These are phyloP conservation scores for Agonopterix alstromeriana DNA, from an alignment of 2,888 invertebrate genomes.

Conservation along the genomic window DNA sequence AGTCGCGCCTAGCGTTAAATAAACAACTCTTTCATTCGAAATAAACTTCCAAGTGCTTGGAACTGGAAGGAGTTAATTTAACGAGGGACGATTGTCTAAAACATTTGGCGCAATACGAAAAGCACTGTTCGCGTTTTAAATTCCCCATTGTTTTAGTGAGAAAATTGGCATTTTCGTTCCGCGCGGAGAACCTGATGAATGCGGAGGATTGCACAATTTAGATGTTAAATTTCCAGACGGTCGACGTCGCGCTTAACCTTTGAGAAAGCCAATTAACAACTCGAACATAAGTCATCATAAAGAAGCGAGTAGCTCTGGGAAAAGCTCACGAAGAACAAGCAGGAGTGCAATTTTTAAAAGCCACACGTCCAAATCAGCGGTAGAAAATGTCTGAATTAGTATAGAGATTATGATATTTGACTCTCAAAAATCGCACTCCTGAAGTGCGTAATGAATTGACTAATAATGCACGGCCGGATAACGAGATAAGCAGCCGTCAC, in stretches of 20 bases:
- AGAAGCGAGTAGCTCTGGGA: slow-evolving; percentile 34
- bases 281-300: slow-evolving; percentile 27
- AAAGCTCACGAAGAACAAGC: slow-evolving; percentile 20
- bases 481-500: slow-evolving; percentile 58
- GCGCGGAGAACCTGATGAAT: slow-evolving; percentile 34
- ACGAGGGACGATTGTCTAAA: slow-evolving; percentile 26
- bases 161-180: slow-evolving; percentile 41
- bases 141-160: slow-evolving; percentile 43
- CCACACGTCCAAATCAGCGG: no score
- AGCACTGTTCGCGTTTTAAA: slow-evolving; percentile 24
- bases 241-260: slow-evolving; percentile 33
- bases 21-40: slow-evolving; percentile 42
- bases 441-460: slow-evolving; percentile 35
- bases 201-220: slow-evolving; percentile 38
- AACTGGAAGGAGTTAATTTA: slow-evolving; percentile 20
- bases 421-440: no score
- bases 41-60: slow-evolving; percentile 19
- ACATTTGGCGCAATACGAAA: slow-evolving; percentile 32
- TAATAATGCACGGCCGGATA: slow-evolving; percentile 47
- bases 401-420: no score
- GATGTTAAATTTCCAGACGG: slow-evolving; percentile 30
- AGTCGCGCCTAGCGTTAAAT: slow-evolving; percentile 31
- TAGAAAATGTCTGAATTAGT: no score
- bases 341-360: no score
- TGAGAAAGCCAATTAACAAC: slow-evolving; percentile 50